Evolutionary conservation across 1,140 invertebrate species (phyloP), one percentile per base, ranked within the genome.

Genomic region (Cardiocondyla obscurior): DNA sequence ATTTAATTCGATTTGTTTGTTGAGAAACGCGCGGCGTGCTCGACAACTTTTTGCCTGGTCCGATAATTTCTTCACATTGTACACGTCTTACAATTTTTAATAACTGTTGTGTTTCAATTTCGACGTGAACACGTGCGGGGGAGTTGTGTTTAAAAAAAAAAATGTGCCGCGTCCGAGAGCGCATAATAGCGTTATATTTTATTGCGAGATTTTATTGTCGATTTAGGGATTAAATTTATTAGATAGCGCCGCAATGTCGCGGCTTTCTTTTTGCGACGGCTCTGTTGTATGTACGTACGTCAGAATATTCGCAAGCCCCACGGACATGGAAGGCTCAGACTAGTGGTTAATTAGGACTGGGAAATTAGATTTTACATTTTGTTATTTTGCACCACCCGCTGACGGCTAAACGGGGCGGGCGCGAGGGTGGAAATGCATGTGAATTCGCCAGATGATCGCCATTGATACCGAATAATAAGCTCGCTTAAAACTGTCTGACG

Each of bases 401-500:
- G 67, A 22, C 74, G 46, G 22, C 60, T 16, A 28, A 46, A 16
- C 22, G 19, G n/a, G 36, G 16, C 19, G 28, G 42, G 12, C 46
- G 57, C 14, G 64, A 55, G 53, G 33, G 33, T 14, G 64, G 33
- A 57, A n/a, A 85, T 65, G 82, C 64, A 88, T 92, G 90, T 91
- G 90, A 92, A 92, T 87, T 90, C 82, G 85, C 89, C 89, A 92
- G 89, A 91, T 92, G 90, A 91, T 92, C 86, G 87, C 84, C 84
- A 91, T 92, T 91, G 91, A 92, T 93, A 92, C 73, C 87, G 86
- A 58, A 86, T 91, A 90, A 90, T 91, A 91, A 92, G 85, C 86
- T 88, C 69, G 70, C 87, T 88, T 90, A 89, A 93, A 92, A 92
- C 82, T 88, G 84, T 81, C 70, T 53, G 74, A 77, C 60, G 44